These are phyloP conservation scores for Eristalis pertinax DNA, from an alignment of 2,888 invertebrate species.

Conservation along the genomic window DNA sequence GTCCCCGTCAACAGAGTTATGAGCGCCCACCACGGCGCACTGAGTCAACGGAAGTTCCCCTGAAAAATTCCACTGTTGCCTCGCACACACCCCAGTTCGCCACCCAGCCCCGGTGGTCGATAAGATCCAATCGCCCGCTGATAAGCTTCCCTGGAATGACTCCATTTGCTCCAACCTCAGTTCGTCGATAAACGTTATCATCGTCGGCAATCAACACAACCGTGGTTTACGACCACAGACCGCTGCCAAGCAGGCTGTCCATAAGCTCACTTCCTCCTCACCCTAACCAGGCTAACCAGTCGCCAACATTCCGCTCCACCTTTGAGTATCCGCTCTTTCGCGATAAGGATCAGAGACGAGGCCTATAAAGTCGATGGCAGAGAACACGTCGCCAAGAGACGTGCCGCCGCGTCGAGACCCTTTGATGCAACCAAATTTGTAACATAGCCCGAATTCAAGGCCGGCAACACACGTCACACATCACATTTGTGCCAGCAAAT, in stretches of 20 bases:
- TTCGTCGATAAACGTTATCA: background rate
- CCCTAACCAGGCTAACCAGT: too few species aligned
- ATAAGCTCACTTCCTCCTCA: background rate
- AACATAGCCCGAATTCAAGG: background rate
- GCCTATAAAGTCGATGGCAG: too few species aligned
- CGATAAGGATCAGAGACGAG: too few species aligned
- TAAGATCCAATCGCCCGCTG: background rate
- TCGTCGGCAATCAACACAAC: background rate
- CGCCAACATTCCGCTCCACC: background rate
- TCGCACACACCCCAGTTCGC: background rate
- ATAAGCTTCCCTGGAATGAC: background rate
- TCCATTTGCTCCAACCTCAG: background rate
- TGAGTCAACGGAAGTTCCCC: too few species aligned
- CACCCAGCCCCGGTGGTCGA: background rate
- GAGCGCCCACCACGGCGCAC: too few species aligned
- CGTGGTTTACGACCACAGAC: background rate
- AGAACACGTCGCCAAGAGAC: too few species aligned
- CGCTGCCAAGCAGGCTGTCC: background rate
- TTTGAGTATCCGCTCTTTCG: background rate
- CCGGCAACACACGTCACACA: too few species aligned
- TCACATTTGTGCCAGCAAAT: too few species aligned
- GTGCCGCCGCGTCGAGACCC: background rate
- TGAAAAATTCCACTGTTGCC: background rate
- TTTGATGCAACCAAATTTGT: background rate
- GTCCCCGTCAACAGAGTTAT: too few species aligned